Conservation (phyloP, 92 coral and sea anemone genomes). For the Chrysogorgia sp. region DNA sequence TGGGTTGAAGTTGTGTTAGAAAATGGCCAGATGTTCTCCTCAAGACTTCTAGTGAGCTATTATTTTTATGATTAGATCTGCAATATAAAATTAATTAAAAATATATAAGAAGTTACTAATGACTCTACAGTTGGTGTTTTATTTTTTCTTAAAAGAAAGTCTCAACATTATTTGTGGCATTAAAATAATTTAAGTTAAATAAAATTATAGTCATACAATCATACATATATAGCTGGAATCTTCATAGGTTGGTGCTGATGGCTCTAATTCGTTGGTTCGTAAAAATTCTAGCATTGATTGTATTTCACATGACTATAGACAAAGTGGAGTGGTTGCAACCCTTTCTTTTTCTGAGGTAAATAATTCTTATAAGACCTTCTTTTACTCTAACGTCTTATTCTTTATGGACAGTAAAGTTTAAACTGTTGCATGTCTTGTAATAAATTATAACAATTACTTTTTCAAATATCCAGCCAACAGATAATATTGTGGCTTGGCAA, state of each 20-base stretch:
- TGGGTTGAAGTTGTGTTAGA: constrained; percentile 80
- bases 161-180: too few species aligned
- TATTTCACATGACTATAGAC: constrained; percentile 86
- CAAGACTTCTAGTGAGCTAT: constrained; percentile 79
- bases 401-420: not conserved
- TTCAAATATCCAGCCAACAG: constrained; percentile 70
- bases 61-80: not conserved
- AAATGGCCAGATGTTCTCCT: constrained; percentile 70
- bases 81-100: not conserved
- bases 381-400: not conserved
- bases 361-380: too few species aligned
- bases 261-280: constrained; percentile 80
- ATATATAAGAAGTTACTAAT: not conserved
- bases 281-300: constrained; percentile 66
- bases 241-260: constrained; percentile 92
- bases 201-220: too few species aligned
- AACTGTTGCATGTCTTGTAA: not conserved
- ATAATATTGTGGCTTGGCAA: constrained; percentile 97
- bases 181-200: too few species aligned
- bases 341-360: constrained; percentile 85
- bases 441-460: not conserved
- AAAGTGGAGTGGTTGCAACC: constrained; percentile 93
- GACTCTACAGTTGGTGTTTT: not conserved
- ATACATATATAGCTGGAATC: not conserved
- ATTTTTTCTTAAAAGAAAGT: too few species aligned